Evolutionary conservation across 2,888 invertebrate species (phyloP).

Genomic region (Ectobius pallidus): DNA sequence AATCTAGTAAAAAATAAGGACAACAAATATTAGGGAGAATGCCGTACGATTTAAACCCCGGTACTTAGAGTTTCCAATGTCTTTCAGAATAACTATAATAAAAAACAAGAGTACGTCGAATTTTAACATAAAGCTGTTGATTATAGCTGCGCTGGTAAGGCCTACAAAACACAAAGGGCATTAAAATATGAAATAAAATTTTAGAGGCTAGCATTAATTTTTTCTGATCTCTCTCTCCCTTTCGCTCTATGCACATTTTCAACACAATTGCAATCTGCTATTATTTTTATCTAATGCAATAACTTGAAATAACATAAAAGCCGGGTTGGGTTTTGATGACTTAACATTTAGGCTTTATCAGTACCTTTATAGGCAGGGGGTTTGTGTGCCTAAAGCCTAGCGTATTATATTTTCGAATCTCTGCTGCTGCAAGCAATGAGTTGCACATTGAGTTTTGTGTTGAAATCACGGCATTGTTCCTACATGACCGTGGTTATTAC

Average conservation of each 20-base stretch:
- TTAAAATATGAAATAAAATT: conserved; percentile 44
- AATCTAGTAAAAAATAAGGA: conserved; percentile 24
- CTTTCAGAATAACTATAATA: conserved; percentile 39
- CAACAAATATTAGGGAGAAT: too few species aligned
- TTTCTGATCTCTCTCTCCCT: too few species aligned
- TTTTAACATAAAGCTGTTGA: conserved; percentile 40
- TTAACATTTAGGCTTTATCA: conserved; percentile 43
- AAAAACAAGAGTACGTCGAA: conserved; percentile 36
- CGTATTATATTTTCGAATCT: conserved; percentile 31
- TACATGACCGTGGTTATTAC: conserved; percentile 41
- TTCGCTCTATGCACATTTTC: conserved; percentile 35
- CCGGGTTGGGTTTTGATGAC: conserved; percentile 23
- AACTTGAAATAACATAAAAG: conserved; percentile 41
- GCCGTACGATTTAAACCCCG: too few species aligned
- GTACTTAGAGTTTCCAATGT: not conserved
- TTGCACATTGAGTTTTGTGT: conserved; percentile 38
- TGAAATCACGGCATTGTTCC: conserved; percentile 43
- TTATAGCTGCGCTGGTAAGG: conserved; percentile 30
- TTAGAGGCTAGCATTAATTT: conserved; percentile 40
- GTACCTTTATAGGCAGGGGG: conserved; percentile 25
- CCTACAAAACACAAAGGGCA: conserved; percentile 34
- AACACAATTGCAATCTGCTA: conserved; percentile 44
- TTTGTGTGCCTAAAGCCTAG: conserved; percentile 2
- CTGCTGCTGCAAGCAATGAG: conserved; percentile 28
- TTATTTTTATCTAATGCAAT: conserved; percentile 44